Evolutionary conservation across 2,797 vertebrate species (phyloP).

Genomic region (Pygocentrus nattereri): DNA sequence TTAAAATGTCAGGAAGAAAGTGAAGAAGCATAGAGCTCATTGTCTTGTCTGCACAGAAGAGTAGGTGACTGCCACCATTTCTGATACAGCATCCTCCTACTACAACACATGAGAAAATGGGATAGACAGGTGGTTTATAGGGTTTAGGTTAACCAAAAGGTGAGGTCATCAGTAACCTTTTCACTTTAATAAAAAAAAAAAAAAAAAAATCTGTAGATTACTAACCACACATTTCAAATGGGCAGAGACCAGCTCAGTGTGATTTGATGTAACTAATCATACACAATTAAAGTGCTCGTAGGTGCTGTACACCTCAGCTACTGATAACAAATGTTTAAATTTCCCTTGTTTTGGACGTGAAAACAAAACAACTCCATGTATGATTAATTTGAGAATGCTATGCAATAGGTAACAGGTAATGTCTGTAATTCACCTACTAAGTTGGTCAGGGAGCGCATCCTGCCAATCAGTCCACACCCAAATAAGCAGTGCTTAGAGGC

Average conservation of each 20-base stretch:
- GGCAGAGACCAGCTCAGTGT: conserved; percentile 49
- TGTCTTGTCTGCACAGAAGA: too few relatives aligned
- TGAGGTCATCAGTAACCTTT: neutral
- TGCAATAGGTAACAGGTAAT: neutral
- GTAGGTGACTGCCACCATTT: conserved; percentile 11
- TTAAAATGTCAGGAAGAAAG: conserved; percentile 25
- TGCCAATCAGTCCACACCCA: conserved; percentile 14
- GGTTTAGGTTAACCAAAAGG: neutral
- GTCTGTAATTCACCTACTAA: neutral
- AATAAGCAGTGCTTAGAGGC: conserved; percentile 9
- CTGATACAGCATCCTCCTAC: conserved; percentile 25
- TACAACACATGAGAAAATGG: neutral
- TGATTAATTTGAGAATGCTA: neutral
- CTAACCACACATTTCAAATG: neutral
- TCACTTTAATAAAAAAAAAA: neutral
- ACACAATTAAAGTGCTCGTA: conserved; percentile 30
- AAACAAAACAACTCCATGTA: conserved; percentile 5
- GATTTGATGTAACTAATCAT: conserved; percentile 5
- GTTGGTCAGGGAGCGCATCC: neutral
- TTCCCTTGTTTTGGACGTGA: conserved; percentile 25
- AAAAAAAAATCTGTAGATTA: neutral
- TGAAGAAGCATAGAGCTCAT: conserved; percentile 9
- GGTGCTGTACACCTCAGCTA: conserved; percentile 28
- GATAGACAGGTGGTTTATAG: neutral
- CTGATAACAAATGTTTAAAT: neutral